Evolutionary conservation across 2,888 invertebrate genomes (phyloP).

Genomic region (Cantharis rustica): DNA sequence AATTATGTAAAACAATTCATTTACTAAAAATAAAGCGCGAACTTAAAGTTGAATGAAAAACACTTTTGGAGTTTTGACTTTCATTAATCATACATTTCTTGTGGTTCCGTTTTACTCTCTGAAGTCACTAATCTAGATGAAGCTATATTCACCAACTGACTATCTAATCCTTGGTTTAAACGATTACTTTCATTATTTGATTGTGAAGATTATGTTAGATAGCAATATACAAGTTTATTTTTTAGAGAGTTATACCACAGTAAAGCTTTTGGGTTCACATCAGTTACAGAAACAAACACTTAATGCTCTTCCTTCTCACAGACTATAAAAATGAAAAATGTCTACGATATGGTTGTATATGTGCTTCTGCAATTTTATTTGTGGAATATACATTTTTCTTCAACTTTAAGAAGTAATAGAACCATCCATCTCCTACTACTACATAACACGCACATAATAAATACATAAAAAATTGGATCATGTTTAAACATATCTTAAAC

Average conservation of each 20-base stretch:
- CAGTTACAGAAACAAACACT: constrained; percentile 35
- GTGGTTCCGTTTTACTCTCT: constrained; percentile 42
- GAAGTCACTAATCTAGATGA: constrained; percentile 47
- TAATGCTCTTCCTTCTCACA: constrained; percentile 31
- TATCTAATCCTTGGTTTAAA: constrained; percentile 47
- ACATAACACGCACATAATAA: constrained; percentile 10
- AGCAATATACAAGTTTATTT: constrained; percentile 11
- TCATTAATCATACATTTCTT: constrained; percentile 53
- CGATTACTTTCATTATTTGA: constrained; percentile 45
- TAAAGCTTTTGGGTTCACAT: constrained; percentile 28
- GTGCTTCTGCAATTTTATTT: constrained; percentile 20
- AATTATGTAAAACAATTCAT: constrained; percentile 32
- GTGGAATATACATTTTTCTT: constrained; percentile 26
- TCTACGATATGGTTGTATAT: constrained; percentile 33
- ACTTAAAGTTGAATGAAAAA: constrained; percentile 30
- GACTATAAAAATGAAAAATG: constrained; percentile 39
- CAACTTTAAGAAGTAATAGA: constrained; percentile 19
- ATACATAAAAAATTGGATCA: background rate
- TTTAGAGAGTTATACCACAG: constrained; percentile 12
- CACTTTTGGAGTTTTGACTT: constrained; percentile 34
- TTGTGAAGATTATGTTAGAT: constrained; percentile 25
- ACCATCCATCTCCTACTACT: constrained; percentile 3
- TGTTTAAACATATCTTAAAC: background rate
- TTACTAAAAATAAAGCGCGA: constrained; percentile 30
- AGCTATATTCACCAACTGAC: constrained; percentile 49